Evolutionary conservation across 2,888 invertebrate genomes (phyloP), one percentile per base, ranked within the genome.

Genomic region (Drosophila birchii): DNA sequence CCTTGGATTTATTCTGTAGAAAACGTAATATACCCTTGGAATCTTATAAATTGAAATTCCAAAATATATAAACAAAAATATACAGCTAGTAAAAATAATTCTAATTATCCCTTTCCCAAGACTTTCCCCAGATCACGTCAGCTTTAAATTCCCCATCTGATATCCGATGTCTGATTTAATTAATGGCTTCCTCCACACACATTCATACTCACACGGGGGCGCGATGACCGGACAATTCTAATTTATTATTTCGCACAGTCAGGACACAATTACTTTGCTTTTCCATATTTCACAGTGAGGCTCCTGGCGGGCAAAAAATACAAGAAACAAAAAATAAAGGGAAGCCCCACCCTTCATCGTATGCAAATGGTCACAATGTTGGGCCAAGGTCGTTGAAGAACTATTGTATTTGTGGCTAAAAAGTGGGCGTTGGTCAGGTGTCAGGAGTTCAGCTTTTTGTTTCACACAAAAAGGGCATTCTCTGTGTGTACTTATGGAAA

Each of bases 231-330:
- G 56, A 70, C 39, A 55, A 55, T 70, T 70, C 67, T 70, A 74
- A 71, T 71, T 71, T 74, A 71, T 71, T 73, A 73, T 70, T 70
- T 49, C 32, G 71, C 70, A 23, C 73, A 71, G 70, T 71, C 70
- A 71, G 62, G 36, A 60, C 72, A 60, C 71, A 71, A 74, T 74
- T 74, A 71, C 71, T 61, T 71, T 62, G 71, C 75, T 74, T 62
- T 71, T 56, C 43, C 74, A 68, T 68, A 68, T 68, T 68, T 68
- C 67, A 68, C 71, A 55, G 55, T 20, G 34, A 20, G 53, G 53
- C 51, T 44, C 8, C 20, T n/a, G 1, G 39, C 34, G n/a, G 5
- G 32, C 41, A 55, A 32, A 18, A 34, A 49, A 41, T 29, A 47
- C n/a, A 29, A 26, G 12, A 18, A 49, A 45, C 23, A 45, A 45